Base-by-base conservation (phyloP, 2,797 vertebrate genomes). In the Sebastes miniatus region DNA sequence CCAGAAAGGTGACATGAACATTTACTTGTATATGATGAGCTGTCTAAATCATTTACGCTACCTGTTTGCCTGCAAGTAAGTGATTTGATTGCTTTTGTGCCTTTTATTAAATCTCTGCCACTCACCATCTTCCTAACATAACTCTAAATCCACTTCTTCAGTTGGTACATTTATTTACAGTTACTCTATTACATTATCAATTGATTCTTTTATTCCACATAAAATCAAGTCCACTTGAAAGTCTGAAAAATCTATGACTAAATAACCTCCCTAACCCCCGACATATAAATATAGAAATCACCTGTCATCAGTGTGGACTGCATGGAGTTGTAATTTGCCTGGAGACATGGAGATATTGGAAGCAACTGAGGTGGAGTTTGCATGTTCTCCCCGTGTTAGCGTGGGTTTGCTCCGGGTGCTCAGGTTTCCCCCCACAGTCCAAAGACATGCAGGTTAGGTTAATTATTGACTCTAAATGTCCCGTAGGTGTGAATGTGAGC, bases 41-140 rank as follows among this genome's bases (percentile, higher is more conserved):
- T 70, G 77, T 63, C 70, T 3, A 5, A 4, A 61, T 77, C 54
- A 47, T 47, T 69, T 68, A 57, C 56, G 20, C 5, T 25, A 62
- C 27, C 47, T 68, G 9, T 61, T 68, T 56, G 10, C 8, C 58
- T 20, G 31, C n/a, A 7, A 31, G 36, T 20, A 12, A 29, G 27
- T 14, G 31, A 47, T 57, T 18, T 75, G 16, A 52, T 64, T 64
- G 27, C 27, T 18, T 57, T 27, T 22, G 20, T 50, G 7, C 10
- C 20, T 25, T 22, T 39, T n/a, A n/a, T 54, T 54, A n/a, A 20
- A 20, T 18, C 50, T 54, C 64, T 77, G 24, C 50, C 36, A 9
- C 25, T 61, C 29, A 8, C 54, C 11, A 50, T 27, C 22, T 70
- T 63, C 24, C 29, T 11, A 34, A 24, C 43, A n/a, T 3, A 20